Percentiles rank a stretch among this genome's conserved stretches.
phyloP scores from a whole-genome alignment of 37 sponge, comb jelly and placozoan species.

The Cladorhizidae sp. region DNA sequence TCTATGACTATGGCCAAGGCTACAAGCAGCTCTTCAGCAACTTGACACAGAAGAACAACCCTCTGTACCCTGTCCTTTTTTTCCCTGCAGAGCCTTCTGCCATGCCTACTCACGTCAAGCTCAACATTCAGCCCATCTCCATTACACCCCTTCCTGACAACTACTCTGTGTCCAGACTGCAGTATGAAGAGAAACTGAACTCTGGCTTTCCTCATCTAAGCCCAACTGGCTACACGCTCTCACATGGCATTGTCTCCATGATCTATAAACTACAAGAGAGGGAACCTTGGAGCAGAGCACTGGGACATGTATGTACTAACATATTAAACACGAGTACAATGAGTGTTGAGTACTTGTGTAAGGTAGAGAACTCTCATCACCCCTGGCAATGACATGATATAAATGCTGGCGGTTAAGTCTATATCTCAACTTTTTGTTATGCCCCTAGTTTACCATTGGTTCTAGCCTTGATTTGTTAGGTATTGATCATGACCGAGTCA shows the following conservation, averaged over 20 bases:
- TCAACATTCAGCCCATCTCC: conserved; percentile 24
- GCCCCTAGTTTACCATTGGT: no score
- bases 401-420: no score
- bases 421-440: no score
- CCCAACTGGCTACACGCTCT: conserved; percentile 25
- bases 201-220: conserved; percentile 58
- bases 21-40: not conserved
- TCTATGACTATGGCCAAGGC: conserved; percentile 3
- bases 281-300: conserved; percentile 41
- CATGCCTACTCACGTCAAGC: not conserved
- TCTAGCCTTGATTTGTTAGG: no score
- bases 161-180: not conserved
- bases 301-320: conserved; percentile 27
- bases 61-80: not conserved
- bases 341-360: no score
- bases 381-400: no score
- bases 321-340: no score
- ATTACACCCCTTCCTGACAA: not conserved
- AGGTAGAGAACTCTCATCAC: no score
- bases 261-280: conserved; percentile 57
- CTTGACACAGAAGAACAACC: not conserved
- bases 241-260: conserved; percentile 25
- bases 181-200: conserved; percentile 5
- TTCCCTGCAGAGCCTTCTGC: not conserved
- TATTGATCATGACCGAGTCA: no score